Base-by-base conservation (phyloP, 2,113 vertebrate genomes). In the Corythornis vintsioides region DNA sequence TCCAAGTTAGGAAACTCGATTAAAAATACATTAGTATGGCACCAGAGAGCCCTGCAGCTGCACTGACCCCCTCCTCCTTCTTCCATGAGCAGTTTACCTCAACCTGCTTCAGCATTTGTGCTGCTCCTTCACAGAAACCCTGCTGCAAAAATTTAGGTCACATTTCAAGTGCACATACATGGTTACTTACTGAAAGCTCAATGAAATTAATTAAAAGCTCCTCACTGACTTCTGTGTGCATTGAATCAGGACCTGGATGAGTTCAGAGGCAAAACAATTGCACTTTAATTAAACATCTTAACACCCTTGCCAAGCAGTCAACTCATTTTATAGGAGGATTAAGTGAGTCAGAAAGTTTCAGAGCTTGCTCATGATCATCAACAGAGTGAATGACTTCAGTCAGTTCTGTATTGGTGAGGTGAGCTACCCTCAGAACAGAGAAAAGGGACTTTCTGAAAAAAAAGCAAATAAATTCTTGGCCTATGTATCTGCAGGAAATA, bases 181-280 rank as follows among this genome's bases (percentile, higher is more conserved):
- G n/a, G 31, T 56, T 29, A 63, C 84, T 89, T 93, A 89, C 22
- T 94, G 82, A 94, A 96, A 89, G 74, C 86, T 94, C 93, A 92
- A 92, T 89, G 72, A 96, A 93, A 92, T 93, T 94, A 96, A 96
- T 96, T 92, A 94, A 95, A 95, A 96, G 95, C 45, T 95, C 83
- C 82, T 92, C 92, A 86, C 82, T 66, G 69, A 64, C 94, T 96
- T 89, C 94, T 74, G 6, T 16, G 60, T 63, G 55, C 64, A 71
- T 4, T 95, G 91, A 92, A 92, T 93, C 91, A 96, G 88, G 72
- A 92, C 52, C 53, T 78, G 38, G 77, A 76, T 88, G 87, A 93
- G 72, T 94, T 93, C 92, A 93, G 65, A 91, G 64, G 40, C 85
- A 83, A 88, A 88, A 74, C 94, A 94, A 95, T 96, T 95, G 96